Percentiles rank a stretch among this genome's conserved stretches.
Evolutionary conservation across 2,797 vertebrate species (phyloP).

Genomic region (Pseudomugil tenellus): DNA sequence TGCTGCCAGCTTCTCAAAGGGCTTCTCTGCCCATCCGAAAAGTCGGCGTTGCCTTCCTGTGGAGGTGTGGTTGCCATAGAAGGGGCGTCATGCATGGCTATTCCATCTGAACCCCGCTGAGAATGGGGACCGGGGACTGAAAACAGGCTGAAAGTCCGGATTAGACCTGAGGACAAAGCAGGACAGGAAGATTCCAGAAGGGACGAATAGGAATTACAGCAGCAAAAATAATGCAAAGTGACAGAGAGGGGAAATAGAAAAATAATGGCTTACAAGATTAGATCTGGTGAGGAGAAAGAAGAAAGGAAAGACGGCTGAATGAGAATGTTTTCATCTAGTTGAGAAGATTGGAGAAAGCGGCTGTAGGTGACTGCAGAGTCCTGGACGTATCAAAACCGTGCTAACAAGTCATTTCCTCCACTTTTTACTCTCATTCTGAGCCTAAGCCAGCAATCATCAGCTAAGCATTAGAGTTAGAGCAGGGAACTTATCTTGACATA

Average conservation of each 20-base stretch:
- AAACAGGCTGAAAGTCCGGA: slow-evolving; percentile 90
- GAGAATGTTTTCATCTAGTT: slow-evolving; percentile 88
- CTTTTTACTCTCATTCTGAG: slow-evolving; percentile 68
- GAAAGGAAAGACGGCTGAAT: slow-evolving; percentile 79
- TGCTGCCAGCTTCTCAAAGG: slow-evolving; percentile 93
- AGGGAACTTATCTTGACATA: slow-evolving; percentile 79
- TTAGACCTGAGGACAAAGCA: slow-evolving; percentile 90
- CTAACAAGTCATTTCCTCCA: slow-evolving; percentile 85
- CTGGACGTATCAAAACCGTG: slow-evolving; percentile 75
- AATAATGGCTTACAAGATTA: slow-evolving; percentile 92
- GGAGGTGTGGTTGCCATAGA: slow-evolving; percentile 97
- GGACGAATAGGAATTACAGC: slow-evolving; percentile 95
- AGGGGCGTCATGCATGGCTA: slow-evolving; percentile 92
- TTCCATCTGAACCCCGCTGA: slow-evolving; percentile 89
- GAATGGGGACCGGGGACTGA: slow-evolving; percentile 83
- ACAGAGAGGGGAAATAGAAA: slow-evolving; percentile 96
- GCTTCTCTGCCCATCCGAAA: slow-evolving; percentile 89
- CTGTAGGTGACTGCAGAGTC: slow-evolving; percentile 76
- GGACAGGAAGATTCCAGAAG: slow-evolving; percentile 95
- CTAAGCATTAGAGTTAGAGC: slow-evolving; percentile 79
- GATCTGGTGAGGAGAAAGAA: slow-evolving; percentile 76
- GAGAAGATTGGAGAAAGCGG: slow-evolving; percentile 81
- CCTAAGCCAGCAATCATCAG: slow-evolving; percentile 78
- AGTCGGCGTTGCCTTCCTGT: slow-evolving; percentile 92
- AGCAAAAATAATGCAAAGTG: slow-evolving; percentile 94